Percentiles rank a stretch among this genome's conserved stretches.
These are phyloP conservation scores for Catharus ustulatus DNA, from an alignment of 2,797 vertebrate species.

Conservation along the genomic window DNA sequence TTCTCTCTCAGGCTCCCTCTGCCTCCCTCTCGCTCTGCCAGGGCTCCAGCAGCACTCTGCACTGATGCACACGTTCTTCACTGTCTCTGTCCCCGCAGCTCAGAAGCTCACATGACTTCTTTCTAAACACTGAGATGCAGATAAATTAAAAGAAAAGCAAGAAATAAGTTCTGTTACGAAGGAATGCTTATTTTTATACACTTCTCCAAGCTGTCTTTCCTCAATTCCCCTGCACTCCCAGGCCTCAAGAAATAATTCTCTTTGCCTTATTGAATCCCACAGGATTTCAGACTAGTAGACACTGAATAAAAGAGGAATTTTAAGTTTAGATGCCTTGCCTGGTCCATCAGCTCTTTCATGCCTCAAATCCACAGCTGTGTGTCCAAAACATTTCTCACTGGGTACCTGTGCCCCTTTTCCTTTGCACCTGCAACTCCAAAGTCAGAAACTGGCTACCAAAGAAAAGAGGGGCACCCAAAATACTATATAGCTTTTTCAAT, in stretches of 20 bases:
- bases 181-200: not conserved
- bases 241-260: not conserved
- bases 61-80: constrained; percentile 46
- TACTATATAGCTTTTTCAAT: not conserved
- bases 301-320: not conserved
- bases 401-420: not conserved
- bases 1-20: constrained; percentile 34
- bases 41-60: constrained; percentile 60
- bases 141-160: constrained; percentile 28
- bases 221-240: not conserved
- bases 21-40: constrained; percentile 32
- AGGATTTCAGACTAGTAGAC: not conserved
- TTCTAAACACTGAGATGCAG: constrained; percentile 45
- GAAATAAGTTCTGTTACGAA: not conserved
- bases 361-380: not conserved
- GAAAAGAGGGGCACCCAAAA: fast-evolving
- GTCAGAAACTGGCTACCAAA: not conserved
- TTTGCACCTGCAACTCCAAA: not conserved
- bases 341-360: not conserved
- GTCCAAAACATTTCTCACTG: not conserved
- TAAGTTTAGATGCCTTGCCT: not conserved
- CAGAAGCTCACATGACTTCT: constrained; percentile 71
- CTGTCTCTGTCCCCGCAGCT: constrained; percentile 45
- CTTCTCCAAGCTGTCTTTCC: not conserved
- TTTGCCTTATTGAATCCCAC: not conserved